Evolutionary conservation across 1,140 invertebrate genomes (phyloP), one percentile per base, ranked within the genome.

Genomic region (Drosophila kepulauana): DNA sequence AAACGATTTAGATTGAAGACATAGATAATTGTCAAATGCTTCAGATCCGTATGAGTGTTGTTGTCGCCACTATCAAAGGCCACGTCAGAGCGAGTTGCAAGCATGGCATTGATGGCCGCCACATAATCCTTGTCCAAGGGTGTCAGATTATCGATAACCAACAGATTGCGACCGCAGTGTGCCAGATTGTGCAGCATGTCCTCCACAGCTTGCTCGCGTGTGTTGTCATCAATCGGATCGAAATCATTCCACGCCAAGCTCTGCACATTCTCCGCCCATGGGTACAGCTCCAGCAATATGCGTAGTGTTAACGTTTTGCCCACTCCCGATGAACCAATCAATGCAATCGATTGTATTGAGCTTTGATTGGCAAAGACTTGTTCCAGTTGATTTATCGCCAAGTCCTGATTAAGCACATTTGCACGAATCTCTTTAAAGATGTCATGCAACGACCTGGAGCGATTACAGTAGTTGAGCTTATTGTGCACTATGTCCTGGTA

Each of bases 401-500:
- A 10, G 0, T 81, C 76, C 63, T 91, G 89, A 52, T 85, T 51
- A 5, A 91, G 57, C 10, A 91, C 81, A 16, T 58, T 51, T 0
- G 5, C 11, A 2, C 59, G 43, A 1, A 90, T 54, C 1, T 46
- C 15, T 0, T 20, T n/a, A 30, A 90, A 81, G 30, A 81, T 59
- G 1, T 45, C 59, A 3, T 43, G 8, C n/a, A 75, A 16, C 3
- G 71, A 38, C n/a, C 69, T 10, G n/a, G 5, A 13, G 10, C 61
- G 56, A 30, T 81, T 61, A 52, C 89, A 91, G 46, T 91, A 90
- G 45, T 90, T 70, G 0, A 52, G 11, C 33, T 79, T 84, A 10
- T 86, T 80, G 62, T 91, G 78, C 0, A 90, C 56, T 25, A 90
- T 84, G 10, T 71, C 65, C 10, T 77, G 65, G 10, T 77, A 80